A percentile compares a stretch with the other conserved stretches of the same genome.
phyloP scores from a whole-genome alignment of 2,797 vertebrate genomes.

The Centroberyx gerrardi region DNA sequence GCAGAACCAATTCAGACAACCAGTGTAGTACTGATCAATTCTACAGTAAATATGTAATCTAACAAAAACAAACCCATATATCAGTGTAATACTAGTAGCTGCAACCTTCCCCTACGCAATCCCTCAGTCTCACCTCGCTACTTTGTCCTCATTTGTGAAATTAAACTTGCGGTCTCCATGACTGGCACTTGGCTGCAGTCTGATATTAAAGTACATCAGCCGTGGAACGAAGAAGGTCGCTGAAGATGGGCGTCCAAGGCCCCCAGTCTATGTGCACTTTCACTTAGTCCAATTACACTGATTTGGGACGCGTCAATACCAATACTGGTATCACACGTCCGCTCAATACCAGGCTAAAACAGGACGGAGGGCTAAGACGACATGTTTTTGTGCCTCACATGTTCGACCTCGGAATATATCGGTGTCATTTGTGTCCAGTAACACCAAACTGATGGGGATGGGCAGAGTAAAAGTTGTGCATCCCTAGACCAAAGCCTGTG shows the following conservation, averaged over 20 bases:
- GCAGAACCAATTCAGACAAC: too few species aligned
- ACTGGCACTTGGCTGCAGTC: too few species aligned
- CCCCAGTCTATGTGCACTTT: too few species aligned
- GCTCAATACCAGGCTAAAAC: conserved; percentile 2
- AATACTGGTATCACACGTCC: neutral
- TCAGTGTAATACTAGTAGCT: too few species aligned
- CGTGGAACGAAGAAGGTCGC: too few species aligned
- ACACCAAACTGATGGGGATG: neutral
- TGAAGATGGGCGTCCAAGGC: too few species aligned
- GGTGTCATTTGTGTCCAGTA: neutral
- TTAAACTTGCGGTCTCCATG: neutral
- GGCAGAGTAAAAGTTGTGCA: neutral
- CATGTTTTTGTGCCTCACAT: neutral
- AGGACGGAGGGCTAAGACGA: neutral
- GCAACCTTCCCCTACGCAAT: too few species aligned
- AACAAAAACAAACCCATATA: too few species aligned
- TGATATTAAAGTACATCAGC: too few species aligned
- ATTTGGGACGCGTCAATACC: neutral
- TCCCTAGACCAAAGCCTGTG: conserved; percentile 8
- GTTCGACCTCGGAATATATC: conserved; percentile 11
- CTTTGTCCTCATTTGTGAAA: neutral
- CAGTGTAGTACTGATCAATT: too few species aligned
- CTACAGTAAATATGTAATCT: too few species aligned
- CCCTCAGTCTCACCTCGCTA: neutral
- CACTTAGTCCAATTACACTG: too few species aligned